These are phyloP conservation scores for Micronycteris hirsuta DNA, from an alignment of 2,113 vertebrate genomes.

Conservation along the genomic window DNA sequence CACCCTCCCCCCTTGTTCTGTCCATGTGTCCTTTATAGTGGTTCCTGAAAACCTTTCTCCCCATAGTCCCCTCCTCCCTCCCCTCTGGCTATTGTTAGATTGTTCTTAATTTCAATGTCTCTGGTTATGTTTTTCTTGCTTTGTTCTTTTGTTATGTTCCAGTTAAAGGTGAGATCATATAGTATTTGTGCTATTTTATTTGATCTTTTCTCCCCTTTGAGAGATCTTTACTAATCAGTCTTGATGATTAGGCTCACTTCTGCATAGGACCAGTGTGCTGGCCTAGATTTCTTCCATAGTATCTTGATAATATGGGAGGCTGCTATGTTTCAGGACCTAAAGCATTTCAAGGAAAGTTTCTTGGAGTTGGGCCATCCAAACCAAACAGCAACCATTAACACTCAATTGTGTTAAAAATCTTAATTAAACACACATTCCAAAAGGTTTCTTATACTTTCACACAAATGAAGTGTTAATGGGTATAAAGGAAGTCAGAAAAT, in stretches of 20 bases:
- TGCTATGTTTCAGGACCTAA: constrained; percentile 19
- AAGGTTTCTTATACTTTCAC: constrained; percentile 14
- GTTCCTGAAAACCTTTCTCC: too few species aligned
- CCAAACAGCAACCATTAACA: constrained; percentile 5
- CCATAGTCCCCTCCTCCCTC: too few species aligned
- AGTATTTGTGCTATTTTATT: constrained; percentile 57
- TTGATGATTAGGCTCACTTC: constrained; percentile 39
- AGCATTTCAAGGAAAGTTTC: background rate
- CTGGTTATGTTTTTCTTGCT: too few species aligned
- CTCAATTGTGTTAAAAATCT: constrained; percentile 43
- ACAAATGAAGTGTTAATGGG: constrained; percentile 42
- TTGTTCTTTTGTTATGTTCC: too few species aligned
- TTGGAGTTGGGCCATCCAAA: constrained; percentile 30
- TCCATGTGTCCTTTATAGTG: too few species aligned
- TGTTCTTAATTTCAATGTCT: too few species aligned
- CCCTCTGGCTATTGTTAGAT: too few species aligned
- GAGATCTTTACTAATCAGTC: constrained; percentile 33
- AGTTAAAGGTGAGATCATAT: too few species aligned
- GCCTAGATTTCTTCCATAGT: constrained; percentile 28
- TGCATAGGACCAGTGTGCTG: background rate
- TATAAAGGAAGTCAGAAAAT: constrained; percentile 34
- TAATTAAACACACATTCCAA: constrained; percentile 34
- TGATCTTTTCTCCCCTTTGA: constrained; percentile 1
- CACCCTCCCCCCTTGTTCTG: too few species aligned
- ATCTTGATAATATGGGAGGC: constrained; percentile 28